Base-by-base conservation (phyloP, 2,113 vertebrate species). In the Alouatta palliata region DNA sequence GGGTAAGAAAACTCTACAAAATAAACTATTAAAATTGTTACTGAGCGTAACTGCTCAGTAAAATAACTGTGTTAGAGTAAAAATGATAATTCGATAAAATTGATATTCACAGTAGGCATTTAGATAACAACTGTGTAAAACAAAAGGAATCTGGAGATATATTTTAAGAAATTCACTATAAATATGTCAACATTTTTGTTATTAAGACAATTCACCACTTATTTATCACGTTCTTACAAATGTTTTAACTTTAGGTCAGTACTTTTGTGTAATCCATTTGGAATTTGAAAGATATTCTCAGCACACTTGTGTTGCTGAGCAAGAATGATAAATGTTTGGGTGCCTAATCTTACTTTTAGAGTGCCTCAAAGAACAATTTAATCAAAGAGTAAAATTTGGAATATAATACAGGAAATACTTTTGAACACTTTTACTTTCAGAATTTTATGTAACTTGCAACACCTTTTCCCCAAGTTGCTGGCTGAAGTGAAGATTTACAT, bases 311-410 rank as follows among this genome's bases (percentile, higher is more conserved):
- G 86, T 94, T 70, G n/a, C 35, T 76, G 71, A 87, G 1, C 58
- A 95, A 93, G 14, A 85, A 2, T 79, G 3, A 40, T 77, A 68
- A 64, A 56, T 61, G 25, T 56, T 87, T 58, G 37, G 12, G 68
- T 71, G 3, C 66, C 76, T 19, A 87, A 90, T 77, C 76, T 93
- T 64, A 54, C 23, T 93, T 96, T 93, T 80, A 43, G 52, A 94
- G 20, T 80, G 6, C 54, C 35, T 87, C 43, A 93, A 94, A 52
- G 87, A 95, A 82, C 8, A 85, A 96, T 95, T 77, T 97, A 61
- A 11, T n/a, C 32, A 70, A 91, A 68, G 49, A 91, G 2, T 68
- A 91, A 88, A 93, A 75, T 87, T 85, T 75, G 16, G 23, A 77
- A 76, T 90, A 71, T 32, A 81, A 77, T 82, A 85, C 47, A 93